phyloP scores from a whole-genome alignment of 1,140 invertebrate species.

The Heliconius melpomene region DNA sequence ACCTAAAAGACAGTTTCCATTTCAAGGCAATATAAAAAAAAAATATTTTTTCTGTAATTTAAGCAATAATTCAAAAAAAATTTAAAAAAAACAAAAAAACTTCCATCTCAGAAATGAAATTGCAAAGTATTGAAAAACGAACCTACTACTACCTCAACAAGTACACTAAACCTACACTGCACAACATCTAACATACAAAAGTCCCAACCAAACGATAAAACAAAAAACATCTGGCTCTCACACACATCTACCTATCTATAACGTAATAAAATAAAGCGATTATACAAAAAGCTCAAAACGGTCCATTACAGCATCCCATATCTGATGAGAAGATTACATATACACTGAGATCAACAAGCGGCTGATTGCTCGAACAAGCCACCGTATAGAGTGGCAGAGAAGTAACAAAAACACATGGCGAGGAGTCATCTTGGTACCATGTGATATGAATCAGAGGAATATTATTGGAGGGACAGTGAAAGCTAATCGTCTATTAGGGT shows the following conservation, averaged over 20 bases:
- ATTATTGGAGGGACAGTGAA: not conserved
- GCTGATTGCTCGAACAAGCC: constrained; percentile 3
- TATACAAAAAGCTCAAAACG: constrained; percentile 5
- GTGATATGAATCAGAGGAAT: constrained; percentile 13
- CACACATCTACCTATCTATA: not conserved
- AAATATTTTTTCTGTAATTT: not conserved
- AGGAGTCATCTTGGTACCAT: constrained; percentile 14
- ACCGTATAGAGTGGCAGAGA: not conserved
- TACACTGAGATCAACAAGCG: not conserved
- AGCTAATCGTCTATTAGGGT: not conserved
- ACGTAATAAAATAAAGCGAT: not conserved
- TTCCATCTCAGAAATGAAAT: not conserved
- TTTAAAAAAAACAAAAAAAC: not conserved
- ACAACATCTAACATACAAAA: no score
- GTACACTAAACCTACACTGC: not conserved
- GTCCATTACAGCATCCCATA: constrained; percentile 6
- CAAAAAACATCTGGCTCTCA: not conserved
- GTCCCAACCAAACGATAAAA: not conserved
- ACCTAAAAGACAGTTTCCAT: no score
- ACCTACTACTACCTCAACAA: not conserved
- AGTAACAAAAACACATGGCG: constrained; percentile 20
- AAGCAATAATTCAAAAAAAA: not conserved
- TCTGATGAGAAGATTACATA: not conserved
- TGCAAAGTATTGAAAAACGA: not conserved
- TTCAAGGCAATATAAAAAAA: not conserved